Evolutionary conservation across 1,140 invertebrate species (phyloP).

Genomic region (Rhopalosiphum padi): DNA sequence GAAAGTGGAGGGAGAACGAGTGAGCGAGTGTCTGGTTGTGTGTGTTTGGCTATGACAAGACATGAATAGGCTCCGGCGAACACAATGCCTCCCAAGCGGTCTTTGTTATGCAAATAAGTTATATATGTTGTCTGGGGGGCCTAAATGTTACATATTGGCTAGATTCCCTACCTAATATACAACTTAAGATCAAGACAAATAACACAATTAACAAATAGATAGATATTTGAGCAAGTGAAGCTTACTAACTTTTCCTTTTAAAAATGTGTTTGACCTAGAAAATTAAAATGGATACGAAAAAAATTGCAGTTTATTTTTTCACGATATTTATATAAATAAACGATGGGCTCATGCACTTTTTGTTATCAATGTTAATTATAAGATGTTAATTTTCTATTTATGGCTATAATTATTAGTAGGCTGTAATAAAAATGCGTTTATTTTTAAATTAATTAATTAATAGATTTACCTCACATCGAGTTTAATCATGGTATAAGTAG

Average conservation of each 20-base stretch:
- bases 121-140: constrained; percentile 47
- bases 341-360: neutral
- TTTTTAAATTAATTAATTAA: constrained; percentile 8
- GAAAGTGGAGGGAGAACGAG: constrained; percentile 21
- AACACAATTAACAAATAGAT: constrained; percentile 4
- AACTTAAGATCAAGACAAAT: neutral
- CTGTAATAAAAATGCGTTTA: neutral
- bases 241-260: constrained; percentile 43
- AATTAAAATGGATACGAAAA: neutral
- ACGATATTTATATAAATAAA: neutral
- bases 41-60: constrained; percentile 56
- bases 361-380: neutral
- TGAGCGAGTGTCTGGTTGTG: constrained; percentile 45
- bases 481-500: neutral
- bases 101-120: constrained; percentile 58
- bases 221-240: neutral
- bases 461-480: neutral
- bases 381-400: neutral
- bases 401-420: neutral
- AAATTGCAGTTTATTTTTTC: neutral
- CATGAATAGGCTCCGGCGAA: constrained; percentile 47
- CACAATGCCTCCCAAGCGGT: constrained; percentile 57
- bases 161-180: neutral
- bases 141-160: constrained; percentile 56
- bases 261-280: constrained; percentile 32